These are phyloP conservation scores for Clarias batrachus DNA, from an alignment of 2,113 vertebrate species.

Conservation along the genomic window DNA sequence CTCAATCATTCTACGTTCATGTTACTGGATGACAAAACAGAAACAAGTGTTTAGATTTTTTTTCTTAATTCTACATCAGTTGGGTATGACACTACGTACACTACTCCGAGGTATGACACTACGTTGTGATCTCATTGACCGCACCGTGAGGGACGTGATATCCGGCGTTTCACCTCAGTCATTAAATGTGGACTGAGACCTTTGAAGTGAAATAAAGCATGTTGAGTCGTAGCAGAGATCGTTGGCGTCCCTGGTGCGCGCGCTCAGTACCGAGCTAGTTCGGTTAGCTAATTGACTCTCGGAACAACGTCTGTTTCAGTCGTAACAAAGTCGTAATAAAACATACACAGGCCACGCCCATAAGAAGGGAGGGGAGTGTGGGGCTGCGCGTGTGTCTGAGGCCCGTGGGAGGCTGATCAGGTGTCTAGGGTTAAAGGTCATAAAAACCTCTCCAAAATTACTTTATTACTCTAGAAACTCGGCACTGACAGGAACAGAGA, in stretches of 20 bases:
- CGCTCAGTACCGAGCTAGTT: too few relatives aligned
- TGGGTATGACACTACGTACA: neutral
- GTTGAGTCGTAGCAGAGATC: too few relatives aligned
- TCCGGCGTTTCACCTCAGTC: too few relatives aligned
- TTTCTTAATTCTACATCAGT: neutral
- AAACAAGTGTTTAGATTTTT: too few relatives aligned
- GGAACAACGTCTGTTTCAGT: too few relatives aligned
- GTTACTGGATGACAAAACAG: neutral
- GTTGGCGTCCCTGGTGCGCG: too few relatives aligned
- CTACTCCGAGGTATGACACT: neutral
- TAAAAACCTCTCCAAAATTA: constrained; percentile 10
- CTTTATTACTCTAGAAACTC: constrained; percentile 2
- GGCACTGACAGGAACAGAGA: constrained; percentile 19
- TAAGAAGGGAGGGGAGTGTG: neutral
- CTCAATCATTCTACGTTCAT: too few relatives aligned
- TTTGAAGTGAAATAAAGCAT: too few relatives aligned
- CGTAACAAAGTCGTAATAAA: neutral
- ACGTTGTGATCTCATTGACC: neutral
- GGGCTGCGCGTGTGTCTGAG: neutral
- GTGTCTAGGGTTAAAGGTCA: neutral
- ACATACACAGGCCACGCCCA: neutral
- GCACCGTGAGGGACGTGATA: neutral
- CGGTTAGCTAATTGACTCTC: neutral
- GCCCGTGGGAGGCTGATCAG: neutral
- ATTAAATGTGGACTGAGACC: too few relatives aligned